phyloP scores from a whole-genome alignment of 1,140 invertebrate species.

The Pachypsylla venusta region DNA sequence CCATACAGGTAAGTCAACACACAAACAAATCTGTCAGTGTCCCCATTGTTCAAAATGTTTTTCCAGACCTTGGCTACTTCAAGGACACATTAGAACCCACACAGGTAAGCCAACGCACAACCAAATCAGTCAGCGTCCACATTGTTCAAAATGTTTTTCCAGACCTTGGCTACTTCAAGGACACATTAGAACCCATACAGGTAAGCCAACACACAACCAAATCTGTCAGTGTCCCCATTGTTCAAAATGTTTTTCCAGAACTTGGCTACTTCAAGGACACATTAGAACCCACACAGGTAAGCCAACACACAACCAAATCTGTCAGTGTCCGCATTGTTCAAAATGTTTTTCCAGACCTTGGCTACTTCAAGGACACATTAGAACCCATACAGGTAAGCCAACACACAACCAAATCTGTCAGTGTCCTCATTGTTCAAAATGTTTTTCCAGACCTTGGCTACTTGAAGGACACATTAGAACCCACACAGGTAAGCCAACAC shows the following conservation, averaged over 20 bases:
- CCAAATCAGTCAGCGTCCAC: constrained; percentile 73
- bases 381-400: constrained; percentile 71
- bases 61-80: constrained; percentile 83
- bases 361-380: constrained; percentile 82
- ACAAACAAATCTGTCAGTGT: constrained; percentile 80
- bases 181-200: constrained; percentile 73
- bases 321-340: constrained; percentile 75
- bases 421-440: constrained; percentile 78
- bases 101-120: constrained; percentile 80
- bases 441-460: constrained; percentile 86
- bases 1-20: constrained; percentile 74
- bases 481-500: constrained; percentile 57
- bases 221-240: constrained; percentile 78
- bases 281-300: constrained; percentile 70
- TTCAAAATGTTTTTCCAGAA: constrained; percentile 81
- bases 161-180: constrained; percentile 89
- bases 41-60: constrained; percentile 81
- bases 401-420: constrained; percentile 84
- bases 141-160: constrained; percentile 83
- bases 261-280: constrained; percentile 88
- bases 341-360: constrained; percentile 88
- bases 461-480: constrained; percentile 82
- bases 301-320: constrained; percentile 81
- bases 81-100: constrained; percentile 79
- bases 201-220: constrained; percentile 75